Evolutionary conservation across 2,888 invertebrate species (phyloP).

Genomic region (Lacanobia oleracea): DNA sequence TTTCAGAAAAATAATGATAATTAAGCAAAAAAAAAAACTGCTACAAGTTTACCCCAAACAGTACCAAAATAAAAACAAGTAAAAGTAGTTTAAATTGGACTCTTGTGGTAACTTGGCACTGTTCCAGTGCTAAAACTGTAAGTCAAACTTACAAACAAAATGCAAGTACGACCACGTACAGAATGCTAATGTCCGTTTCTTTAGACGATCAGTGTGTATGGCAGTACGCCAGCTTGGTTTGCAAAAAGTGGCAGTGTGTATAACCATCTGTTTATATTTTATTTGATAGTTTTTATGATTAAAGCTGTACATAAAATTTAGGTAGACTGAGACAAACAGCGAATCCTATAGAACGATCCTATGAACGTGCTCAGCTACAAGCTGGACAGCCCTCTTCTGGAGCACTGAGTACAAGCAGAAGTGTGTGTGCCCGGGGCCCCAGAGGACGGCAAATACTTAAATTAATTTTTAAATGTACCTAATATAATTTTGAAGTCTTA

Average conservation of each 20-base stretch:
- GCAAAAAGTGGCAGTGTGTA: constrained; percentile 4
- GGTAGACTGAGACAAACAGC: too few species aligned
- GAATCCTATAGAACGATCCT: too few species aligned
- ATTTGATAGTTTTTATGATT: not conserved
- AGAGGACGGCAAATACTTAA: too few species aligned
- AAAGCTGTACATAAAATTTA: too few species aligned
- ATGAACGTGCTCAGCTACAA: too few species aligned
- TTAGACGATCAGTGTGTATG: constrained; percentile 22
- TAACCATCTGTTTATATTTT: not conserved
- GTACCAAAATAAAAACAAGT: constrained; percentile 14
- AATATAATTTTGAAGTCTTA: too few species aligned
- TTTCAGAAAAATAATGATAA: not conserved
- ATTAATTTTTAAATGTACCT: too few species aligned
- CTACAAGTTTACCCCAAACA: not conserved
- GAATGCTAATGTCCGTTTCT: constrained; percentile 42
- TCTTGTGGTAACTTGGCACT: constrained; percentile 30
- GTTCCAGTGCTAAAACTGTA: constrained; percentile 31
- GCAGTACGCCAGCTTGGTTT: constrained; percentile 17
- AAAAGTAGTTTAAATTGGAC: constrained; percentile 21
- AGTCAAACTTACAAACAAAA: constrained; percentile 43
- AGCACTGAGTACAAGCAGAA: too few species aligned
- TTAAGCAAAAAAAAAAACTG: not conserved
- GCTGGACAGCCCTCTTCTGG: too few species aligned
- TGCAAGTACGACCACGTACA: not conserved
- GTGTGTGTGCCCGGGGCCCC: too few species aligned